Evolutionary conservation across 2,888 invertebrate species (phyloP).

Genomic region (Adineta ricciae): DNA sequence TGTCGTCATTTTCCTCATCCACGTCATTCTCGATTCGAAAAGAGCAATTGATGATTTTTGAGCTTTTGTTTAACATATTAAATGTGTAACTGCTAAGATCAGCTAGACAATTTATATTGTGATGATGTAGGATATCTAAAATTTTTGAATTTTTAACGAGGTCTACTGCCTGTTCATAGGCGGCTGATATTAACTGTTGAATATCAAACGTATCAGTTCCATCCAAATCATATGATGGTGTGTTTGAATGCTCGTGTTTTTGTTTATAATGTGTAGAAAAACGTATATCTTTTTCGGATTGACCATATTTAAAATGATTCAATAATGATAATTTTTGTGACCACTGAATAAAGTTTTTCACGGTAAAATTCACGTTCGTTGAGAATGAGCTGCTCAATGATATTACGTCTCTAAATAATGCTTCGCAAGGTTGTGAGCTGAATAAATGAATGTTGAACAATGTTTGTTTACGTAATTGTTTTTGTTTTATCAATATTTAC

Average conservation of each 20-base stretch:
- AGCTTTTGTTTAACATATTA: no score
- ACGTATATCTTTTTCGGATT: background rate
- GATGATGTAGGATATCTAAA: background rate
- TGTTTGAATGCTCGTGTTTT: background rate
- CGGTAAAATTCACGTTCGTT: background rate
- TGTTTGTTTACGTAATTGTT: background rate
- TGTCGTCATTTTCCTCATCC: no score
- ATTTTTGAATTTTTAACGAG: background rate
- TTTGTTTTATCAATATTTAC: background rate
- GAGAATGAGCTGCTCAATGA: background rate
- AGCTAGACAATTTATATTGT: no score
- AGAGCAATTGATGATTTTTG: no score
- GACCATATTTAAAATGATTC: background rate
- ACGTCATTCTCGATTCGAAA: no score
- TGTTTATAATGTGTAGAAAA: background rate
- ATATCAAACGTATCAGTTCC: background rate
- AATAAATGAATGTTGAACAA: background rate
- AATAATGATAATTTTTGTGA: background rate
- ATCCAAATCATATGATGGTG: background rate
- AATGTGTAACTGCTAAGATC: no score
- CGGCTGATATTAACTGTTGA: background rate
- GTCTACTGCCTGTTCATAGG: background rate
- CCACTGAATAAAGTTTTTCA: background rate
- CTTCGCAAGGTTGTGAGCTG: background rate
- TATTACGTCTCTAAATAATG: background rate